These are phyloP conservation scores for Carollia perspicillata DNA, from an alignment of 2,113 vertebrate species.

Conservation along the genomic window DNA sequence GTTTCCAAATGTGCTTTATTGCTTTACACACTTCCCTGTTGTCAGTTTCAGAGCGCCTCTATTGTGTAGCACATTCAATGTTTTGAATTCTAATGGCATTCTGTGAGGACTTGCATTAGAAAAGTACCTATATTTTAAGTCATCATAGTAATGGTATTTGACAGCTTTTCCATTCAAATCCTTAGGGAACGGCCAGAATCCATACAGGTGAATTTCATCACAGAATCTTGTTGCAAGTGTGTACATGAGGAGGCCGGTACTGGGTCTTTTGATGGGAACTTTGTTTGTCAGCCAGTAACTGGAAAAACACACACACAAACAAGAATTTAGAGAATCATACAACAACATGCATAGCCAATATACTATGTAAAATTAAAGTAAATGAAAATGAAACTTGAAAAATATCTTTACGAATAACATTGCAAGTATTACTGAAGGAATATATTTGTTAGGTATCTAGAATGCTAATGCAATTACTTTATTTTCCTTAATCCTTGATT, in stretches of 20 bases:
- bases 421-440: not conserved
- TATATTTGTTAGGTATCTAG: not conserved
- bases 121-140: slow-evolving; percentile 91
- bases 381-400: not conserved
- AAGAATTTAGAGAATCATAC: slow-evolving; percentile 44
- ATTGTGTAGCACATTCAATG: slow-evolving; percentile 86
- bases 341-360: not conserved
- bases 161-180: slow-evolving; percentile 88
- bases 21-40: slow-evolving; percentile 86
- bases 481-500: not conserved
- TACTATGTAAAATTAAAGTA: not conserved
- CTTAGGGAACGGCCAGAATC: slow-evolving; percentile 93
- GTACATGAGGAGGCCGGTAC: slow-evolving; percentile 93
- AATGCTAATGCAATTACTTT: not conserved
- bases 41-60: slow-evolving; percentile 91
- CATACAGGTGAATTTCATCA: slow-evolving; percentile 92
- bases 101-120: slow-evolving; percentile 90
- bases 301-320: slow-evolving; percentile 46
- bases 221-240: slow-evolving; percentile 92
- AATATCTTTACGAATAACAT: not conserved
- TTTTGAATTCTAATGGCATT: slow-evolving; percentile 93
- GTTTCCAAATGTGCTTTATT: slow-evolving; percentile 79
- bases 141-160: slow-evolving; percentile 93
- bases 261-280: slow-evolving; percentile 91
- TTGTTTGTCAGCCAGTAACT: slow-evolving; percentile 94